Conservation (phyloP, 2,113 vertebrate species). For the Egretta garzetta region DNA sequence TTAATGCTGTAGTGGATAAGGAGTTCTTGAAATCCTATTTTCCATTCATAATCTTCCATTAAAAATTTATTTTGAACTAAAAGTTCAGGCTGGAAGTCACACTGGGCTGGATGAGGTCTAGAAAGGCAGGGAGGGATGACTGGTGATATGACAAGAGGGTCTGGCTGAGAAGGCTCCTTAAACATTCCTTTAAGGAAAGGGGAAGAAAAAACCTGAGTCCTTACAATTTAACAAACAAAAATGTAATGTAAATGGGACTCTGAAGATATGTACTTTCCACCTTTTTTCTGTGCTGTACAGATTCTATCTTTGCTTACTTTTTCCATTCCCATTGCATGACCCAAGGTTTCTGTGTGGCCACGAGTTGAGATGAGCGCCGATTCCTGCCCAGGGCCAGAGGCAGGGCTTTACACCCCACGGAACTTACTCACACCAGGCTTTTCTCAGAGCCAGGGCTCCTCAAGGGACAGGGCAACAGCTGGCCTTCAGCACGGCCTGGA, state of each 20-base stretch:
- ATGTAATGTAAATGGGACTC: neutral
- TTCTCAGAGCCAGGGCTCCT: neutral
- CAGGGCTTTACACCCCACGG: neutral
- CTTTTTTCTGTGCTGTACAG: neutral
- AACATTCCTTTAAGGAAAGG: neutral
- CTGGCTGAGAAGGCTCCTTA: neutral
- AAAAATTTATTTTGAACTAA: neutral
- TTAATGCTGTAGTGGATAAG: neutral
- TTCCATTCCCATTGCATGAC: neutral
- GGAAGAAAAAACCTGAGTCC: fast-evolving
- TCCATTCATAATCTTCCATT: neutral
- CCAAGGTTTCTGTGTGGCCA: neutral
- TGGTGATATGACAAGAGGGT: neutral
- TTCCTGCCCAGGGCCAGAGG: fast-evolving
- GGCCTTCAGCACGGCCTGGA: neutral
- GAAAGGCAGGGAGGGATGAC: neutral
- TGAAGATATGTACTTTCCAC: neutral
- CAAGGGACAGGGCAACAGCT: neutral
- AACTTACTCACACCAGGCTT: neutral
- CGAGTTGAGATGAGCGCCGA: neutral
- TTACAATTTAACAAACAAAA: neutral
- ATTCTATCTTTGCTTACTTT: neutral
- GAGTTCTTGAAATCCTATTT: neutral
- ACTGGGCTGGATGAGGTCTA: neutral
- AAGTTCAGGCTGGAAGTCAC: neutral